Base-by-base conservation (phyloP, 2,888 invertebrate species). In the Oxyscelio sp. region DNA sequence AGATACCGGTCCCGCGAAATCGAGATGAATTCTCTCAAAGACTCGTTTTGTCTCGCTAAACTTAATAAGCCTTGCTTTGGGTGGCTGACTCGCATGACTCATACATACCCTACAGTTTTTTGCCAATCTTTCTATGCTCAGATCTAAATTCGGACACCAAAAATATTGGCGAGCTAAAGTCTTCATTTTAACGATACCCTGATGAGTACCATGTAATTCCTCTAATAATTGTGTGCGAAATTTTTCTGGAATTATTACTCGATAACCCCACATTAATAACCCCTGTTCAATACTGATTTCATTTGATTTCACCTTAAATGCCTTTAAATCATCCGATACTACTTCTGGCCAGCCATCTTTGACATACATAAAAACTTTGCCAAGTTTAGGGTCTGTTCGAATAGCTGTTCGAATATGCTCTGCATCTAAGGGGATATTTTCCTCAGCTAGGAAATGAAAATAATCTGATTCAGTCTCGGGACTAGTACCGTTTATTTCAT, bases 111-210 rank as follows among this genome's bases (percentile, higher is more conserved):
- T 45, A 43, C 89, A 89, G 8, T 43, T 43, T 19, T 78, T 79
- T 0, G 56, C 77, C 22, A 65, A 40, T 3, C n/a, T 17, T 34
- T 87, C 86, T 11, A 87, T 86, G 0, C 86, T 66, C 8, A 54
- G 83, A 66, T 91, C 89, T 4, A 90, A 81, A 24, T 85, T 78
- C 27, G 85, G 86, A 90, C 90, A 91, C 80, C 87, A 89, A n/a
- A 89, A 86, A 63, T 89, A 89, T 3, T 85, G 84, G 22, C 90
- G 70, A 13, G 91, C 89, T 8, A 90, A 43, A 6, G 80, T 52
- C 59, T 91, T 90, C 87, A 90, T 91, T 38, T 87, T 89, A 2
- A 86, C 85, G 11, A 90, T 86, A 0, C 90, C 90, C 17, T 87
- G 50, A 71, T 89, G 88, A 1, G 88, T 89, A 1, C 65, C 54